Evolutionary conservation across 1,140 invertebrate species (phyloP), one percentile per base, ranked within the genome.

Genomic region (Holcopasites calliopsidis): DNA sequence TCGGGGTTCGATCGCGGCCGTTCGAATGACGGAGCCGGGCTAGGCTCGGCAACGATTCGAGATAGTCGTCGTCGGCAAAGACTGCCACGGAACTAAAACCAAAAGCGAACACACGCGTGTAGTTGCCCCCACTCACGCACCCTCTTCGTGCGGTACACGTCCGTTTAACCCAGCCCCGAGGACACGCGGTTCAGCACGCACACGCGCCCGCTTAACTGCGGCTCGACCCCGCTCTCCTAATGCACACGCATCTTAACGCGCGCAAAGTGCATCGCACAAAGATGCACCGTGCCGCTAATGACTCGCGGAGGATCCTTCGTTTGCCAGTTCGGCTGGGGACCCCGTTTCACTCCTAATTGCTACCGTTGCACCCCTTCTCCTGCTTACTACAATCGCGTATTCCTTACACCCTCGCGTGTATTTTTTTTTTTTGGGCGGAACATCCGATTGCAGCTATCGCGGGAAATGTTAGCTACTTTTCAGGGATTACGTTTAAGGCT

Each of bases 61-160:
- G 72, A 71, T 55, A 60, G 81, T 79, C 80, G 77, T 64, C 81
- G 69, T 64, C 77, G 80, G 72, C 76, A 68, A 49, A 82, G 86
- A 87, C 86, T 86, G 86, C 77, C 85, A 82, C 85, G 74, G 79
- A 85, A 88, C 86, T 88, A 88, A 87, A 87, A 88, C 84, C 79
- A 86, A 87, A 87, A 88, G 74, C 79, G 78, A 88, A 87, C 85
- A 87, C 86, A 88, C 84, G 85, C 85, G 84, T 87, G 85, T 83
- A 82, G 80, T 49, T 61, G 50, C 85, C 85, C 86, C 86, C 85
- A 85, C 86, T 76, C 54, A 65, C 31, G 58, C 74, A 77, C 79
- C 52, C 69, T 69, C 72, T 58, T 83, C 81, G 49, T 47, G 26
- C 47, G 62, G 68, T 64, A 50, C 81, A 76, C 79, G 61, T 72